Evolutionary conservation across 2,113 vertebrate species (phyloP), one percentile per base, ranked within the genome.

Genomic region (Galemys pyrenaicus): DNA sequence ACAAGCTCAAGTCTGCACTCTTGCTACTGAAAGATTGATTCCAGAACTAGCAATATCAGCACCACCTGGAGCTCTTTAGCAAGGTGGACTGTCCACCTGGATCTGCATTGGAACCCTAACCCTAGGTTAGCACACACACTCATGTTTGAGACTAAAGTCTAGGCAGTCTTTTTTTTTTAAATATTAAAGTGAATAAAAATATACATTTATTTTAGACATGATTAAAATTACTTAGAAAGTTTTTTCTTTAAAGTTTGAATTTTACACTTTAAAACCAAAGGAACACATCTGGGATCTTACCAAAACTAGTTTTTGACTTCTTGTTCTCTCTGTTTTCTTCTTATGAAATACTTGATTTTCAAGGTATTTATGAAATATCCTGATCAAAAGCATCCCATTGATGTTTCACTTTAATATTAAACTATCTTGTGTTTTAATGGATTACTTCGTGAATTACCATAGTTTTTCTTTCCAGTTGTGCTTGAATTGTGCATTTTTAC

Each of bases 181-280:
- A 56, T 37, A 30, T 83, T 77, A 80, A 60, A 51, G 49, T 73
- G 26, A 89, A 68, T 49, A 80, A 78, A 92, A 64, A 49, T 30
- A 28, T 35, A n/a, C 17, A 64, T 71, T 65, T n/a, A n/a, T n/a
- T n/a, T n/a, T 51, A 64, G 37, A 86, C 44, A 41, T 70, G 35
- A 78, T 58, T 20, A 82, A 60, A 86, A 92, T 82, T 58, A 64
- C 12, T 70, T 51, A 32, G 1, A 51, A 9, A 74, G 46, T 30
- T 70, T 87, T 77, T 84, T 56, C 9, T 85, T 62, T 89, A 15
- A 79, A 60, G 20, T 65, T 83, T 87, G 44, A 46, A 71, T 70
- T 85, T 81, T 82, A 51, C 37, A 73, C 68, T 92, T 95, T 30
- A 87, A 44, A 92, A 67, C 51, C 46, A 74, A 87, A 26, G 51